A percentile compares a stretch with the other conserved stretches of the same genome.
These are phyloP conservation scores for Bubo bubo DNA, from an alignment of 2,113 vertebrate species.

Conservation along the genomic window DNA sequence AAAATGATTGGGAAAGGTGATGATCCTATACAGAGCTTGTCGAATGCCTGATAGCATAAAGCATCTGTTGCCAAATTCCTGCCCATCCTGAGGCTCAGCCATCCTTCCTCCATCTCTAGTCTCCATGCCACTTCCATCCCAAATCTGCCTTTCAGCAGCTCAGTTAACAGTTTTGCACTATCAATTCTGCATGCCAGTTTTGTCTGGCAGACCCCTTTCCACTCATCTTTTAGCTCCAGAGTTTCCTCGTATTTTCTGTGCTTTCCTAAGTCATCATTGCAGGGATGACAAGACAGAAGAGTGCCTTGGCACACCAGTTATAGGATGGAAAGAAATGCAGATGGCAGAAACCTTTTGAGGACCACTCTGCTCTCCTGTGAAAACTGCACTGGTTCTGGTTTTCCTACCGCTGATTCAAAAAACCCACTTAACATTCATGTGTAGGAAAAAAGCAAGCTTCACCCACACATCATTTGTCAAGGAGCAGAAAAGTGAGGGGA, in stretches of 20 bases:
- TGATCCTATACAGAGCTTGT: background rate
- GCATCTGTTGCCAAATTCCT: background rate
- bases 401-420: background rate
- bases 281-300: background rate
- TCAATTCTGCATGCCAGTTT: background rate
- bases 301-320: background rate
- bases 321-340: background rate
- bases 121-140: background rate
- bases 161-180: background rate
- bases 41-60: background rate
- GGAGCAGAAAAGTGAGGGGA: background rate
- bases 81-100: background rate
- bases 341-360: background rate
- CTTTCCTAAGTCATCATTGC: background rate
- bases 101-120: background rate
- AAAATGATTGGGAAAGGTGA: background rate
- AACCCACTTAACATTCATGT: background rate
- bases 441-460: background rate
- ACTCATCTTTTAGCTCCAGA: background rate
- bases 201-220: background rate
- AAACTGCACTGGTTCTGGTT: background rate
- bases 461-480: background rate
- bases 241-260: background rate
- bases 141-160: background rate
- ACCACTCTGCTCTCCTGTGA: background rate